Base-by-base conservation (phyloP, 2,888 invertebrate species). In the Masnerella sp. region DNA sequence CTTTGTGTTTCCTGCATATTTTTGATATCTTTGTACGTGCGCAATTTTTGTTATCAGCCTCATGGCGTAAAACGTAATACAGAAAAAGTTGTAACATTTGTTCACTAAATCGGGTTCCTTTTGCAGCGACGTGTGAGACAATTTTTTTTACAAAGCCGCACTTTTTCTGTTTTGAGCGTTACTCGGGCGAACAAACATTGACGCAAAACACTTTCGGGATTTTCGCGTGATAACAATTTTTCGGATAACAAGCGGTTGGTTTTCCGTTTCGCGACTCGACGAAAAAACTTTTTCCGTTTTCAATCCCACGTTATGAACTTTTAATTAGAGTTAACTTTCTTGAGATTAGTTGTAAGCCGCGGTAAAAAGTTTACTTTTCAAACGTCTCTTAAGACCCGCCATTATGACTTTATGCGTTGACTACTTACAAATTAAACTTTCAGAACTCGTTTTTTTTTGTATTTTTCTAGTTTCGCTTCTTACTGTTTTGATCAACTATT, bases 271-370 rank as follows among this genome's bases (percentile, higher is more conserved):
- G 7, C 7, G 22, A 22, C 4, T 22, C 22, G 22, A 22, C 5
- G n/a, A 22, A 25, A 43, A 42, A 42, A 20, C 9, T 11, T 18
- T 15, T 3, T 11, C 18, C 5, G 32, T 12, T 43, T 58, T 15
- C 45, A 20, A 18, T 20, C 28, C 40, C 14, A 20, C 18, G 20
- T 38, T 49, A 30, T 40, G 61, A 49, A 61, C 38, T 61, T 61
- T 38, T 61, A 61, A 61, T 61, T 61, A 61, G 30, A 49, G 30
- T 47, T 49, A 49, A 47, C 49, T 38, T 61, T 40, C 38, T 38
- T 38, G n/a, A 20, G 38, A 61, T 49, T 49, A 61, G 40, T 61
- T 47, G n/a, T 40, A 40, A 61, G 49, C 20, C 30, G 38, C 12
- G 14, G 30, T 20, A 20, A 62, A 40, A 51, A 51, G 30, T 51